Conservation (phyloP, 2,113 vertebrate genomes). For the Megaceryle maxima region DNA sequence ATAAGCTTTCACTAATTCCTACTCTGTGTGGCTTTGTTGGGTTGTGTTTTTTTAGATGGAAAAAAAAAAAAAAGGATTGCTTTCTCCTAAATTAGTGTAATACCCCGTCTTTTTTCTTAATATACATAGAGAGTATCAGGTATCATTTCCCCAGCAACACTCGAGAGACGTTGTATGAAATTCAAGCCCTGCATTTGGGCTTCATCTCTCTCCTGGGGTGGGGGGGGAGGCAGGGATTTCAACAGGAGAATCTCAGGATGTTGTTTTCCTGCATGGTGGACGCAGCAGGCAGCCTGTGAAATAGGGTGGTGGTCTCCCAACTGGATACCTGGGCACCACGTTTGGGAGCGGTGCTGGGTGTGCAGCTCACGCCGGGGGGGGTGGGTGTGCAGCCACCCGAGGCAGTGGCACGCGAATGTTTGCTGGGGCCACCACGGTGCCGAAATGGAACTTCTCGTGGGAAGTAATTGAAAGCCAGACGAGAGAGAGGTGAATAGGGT, state of each 20-base stretch:
- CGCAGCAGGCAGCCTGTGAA: not conserved
- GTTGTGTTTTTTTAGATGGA: not conserved
- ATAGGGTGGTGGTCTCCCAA: accelerated
- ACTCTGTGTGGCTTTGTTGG: not conserved
- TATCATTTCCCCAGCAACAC: slow-evolving; percentile 29
- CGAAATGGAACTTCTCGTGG: not conserved
- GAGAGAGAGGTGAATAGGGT: not conserved
- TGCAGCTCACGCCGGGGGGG: accelerated
- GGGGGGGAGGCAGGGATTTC: not conserved
- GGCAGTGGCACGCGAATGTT: accelerated
- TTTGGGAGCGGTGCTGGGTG: not conserved
- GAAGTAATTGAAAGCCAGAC: not conserved
- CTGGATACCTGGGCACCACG: accelerated
- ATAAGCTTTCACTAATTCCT: slow-evolving; percentile 65
- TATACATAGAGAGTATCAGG: slow-evolving; percentile 19
- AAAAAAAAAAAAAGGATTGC: not conserved
- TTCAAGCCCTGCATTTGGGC: not conserved
- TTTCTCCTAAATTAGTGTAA: slow-evolving; percentile 48
- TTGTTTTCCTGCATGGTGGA: not conserved
- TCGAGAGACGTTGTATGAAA: slow-evolving; percentile 24
- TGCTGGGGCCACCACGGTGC: not conserved
- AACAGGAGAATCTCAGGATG: not conserved
- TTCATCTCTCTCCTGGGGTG: not conserved
- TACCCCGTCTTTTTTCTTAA: slow-evolving; percentile 14
- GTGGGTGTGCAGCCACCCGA: not conserved